Evolutionary conservation across 2,113 vertebrate genomes (phyloP).

Genomic region (Oreochromis spilurus): DNA sequence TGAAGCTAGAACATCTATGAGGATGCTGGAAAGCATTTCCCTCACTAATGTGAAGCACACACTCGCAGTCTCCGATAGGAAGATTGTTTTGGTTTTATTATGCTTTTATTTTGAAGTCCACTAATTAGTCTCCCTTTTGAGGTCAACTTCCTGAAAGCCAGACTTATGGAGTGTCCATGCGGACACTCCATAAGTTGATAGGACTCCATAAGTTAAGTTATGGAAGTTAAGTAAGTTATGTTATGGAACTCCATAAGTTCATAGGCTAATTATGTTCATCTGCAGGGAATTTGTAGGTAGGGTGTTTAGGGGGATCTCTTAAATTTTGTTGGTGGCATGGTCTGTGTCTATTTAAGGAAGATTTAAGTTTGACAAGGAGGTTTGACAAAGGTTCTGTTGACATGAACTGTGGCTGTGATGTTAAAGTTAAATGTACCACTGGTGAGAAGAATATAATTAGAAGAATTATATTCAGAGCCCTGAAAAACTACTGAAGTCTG

Average conservation of each 20-base stretch:
- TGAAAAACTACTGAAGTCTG: neutral
- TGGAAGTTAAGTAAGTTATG: no score
- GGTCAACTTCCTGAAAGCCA: neutral
- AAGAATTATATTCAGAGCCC: neutral
- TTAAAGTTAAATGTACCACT: neutral
- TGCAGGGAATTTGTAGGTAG: neutral
- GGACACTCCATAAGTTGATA: no score
- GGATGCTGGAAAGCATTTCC: no score
- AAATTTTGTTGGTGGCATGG: neutral
- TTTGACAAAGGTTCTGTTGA: neutral
- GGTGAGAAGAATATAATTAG: neutral
- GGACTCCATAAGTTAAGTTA: no score
- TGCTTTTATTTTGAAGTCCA: neutral
- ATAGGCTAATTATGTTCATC: neutral
- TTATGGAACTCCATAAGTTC: no score
- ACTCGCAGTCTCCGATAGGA: neutral
- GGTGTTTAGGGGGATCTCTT: neutral
- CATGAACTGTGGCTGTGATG: neutral
- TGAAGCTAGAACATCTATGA: no score
- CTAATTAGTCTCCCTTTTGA: neutral
- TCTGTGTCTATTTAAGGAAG: neutral
- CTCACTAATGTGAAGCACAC: no score
- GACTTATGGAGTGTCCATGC: neutral
- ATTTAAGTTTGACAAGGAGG: neutral
- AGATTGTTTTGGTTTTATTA: neutral